phyloP scores from a whole-genome alignment of 2,888 invertebrate genomes.

The Tholera decimalis region DNA sequence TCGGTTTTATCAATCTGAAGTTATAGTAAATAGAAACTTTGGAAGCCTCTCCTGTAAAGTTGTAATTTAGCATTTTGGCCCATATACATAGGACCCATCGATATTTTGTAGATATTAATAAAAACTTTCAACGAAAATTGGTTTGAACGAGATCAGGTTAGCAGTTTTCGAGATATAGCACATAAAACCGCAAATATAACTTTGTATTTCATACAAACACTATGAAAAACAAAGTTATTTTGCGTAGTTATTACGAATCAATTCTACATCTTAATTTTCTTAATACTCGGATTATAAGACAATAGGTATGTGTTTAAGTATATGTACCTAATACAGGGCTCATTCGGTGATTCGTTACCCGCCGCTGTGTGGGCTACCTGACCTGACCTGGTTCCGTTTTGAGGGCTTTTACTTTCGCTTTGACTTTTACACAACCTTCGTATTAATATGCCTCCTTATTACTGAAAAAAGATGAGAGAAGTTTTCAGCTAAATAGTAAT shows the following conservation, averaged over 20 bases:
- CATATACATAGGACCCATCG: too few species aligned
- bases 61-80: too few species aligned
- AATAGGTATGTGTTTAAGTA: neutral
- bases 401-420: conserved; percentile 43
- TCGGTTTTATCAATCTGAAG: too few species aligned
- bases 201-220: too few species aligned
- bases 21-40: too few species aligned
- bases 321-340: conserved; percentile 14
- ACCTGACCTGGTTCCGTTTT: conserved; percentile 55
- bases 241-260: neutral
- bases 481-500: conserved; percentile 10
- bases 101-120: too few species aligned
- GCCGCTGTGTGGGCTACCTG: conserved; percentile 26
- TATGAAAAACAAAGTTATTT: too few species aligned
- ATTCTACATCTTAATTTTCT: neutral
- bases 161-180: too few species aligned
- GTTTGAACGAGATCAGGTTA: too few species aligned
- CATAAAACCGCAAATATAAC: too few species aligned
- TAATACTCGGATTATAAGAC: neutral
- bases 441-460: conserved; percentile 34
- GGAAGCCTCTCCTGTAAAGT: too few species aligned
- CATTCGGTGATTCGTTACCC: conserved; percentile 36
- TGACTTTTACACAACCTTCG: conserved; percentile 27
- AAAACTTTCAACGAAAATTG: too few species aligned
- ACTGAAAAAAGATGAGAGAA: conserved; percentile 10